Conservation (phyloP, 2,888 invertebrate species). For the Cheilosia urbana region DNA sequence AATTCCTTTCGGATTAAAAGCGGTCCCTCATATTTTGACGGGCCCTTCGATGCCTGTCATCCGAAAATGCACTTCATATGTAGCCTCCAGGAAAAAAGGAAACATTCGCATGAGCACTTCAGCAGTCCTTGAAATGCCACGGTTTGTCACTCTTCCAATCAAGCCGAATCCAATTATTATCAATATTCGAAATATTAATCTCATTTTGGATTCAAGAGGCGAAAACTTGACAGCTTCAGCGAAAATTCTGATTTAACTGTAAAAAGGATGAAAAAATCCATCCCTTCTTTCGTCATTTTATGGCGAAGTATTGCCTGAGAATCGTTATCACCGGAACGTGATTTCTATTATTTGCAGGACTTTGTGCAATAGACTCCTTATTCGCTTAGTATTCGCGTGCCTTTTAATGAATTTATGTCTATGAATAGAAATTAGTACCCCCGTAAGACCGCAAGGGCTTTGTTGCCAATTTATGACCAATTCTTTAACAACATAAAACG, state of each 20-base stretch:
- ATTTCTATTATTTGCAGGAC: not conserved
- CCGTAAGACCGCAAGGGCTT: not conserved
- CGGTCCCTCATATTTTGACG: not conserved
- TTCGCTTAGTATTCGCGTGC: not conserved
- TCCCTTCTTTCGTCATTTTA: not conserved
- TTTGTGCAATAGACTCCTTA: too few species aligned
- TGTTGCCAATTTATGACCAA: not conserved
- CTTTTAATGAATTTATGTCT: slow-evolving; percentile 41
- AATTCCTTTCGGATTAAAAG: not conserved
- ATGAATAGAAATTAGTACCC: slow-evolving; percentile 17
- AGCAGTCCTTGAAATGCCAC: not conserved
- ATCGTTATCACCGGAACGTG: slow-evolving; percentile 36
- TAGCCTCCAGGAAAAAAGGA: not conserved
- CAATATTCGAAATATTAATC: slow-evolving; percentile 26
- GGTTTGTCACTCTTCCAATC: slow-evolving; percentile 8
- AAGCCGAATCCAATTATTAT: slow-evolving; percentile 19
- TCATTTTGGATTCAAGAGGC: not conserved
- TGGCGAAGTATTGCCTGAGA: slow-evolving; percentile 12
- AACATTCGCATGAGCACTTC: not conserved
- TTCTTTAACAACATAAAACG: slow-evolving; percentile 41
- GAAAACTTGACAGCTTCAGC: not conserved
- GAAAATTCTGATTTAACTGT: not conserved
- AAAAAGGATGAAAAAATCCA: not conserved
- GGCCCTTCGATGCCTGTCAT: not conserved
- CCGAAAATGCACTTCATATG: not conserved